Evolutionary conservation across 2,888 invertebrate genomes (phyloP), one percentile per base, ranked within the genome.

Genomic region (Hyles lineata): DNA sequence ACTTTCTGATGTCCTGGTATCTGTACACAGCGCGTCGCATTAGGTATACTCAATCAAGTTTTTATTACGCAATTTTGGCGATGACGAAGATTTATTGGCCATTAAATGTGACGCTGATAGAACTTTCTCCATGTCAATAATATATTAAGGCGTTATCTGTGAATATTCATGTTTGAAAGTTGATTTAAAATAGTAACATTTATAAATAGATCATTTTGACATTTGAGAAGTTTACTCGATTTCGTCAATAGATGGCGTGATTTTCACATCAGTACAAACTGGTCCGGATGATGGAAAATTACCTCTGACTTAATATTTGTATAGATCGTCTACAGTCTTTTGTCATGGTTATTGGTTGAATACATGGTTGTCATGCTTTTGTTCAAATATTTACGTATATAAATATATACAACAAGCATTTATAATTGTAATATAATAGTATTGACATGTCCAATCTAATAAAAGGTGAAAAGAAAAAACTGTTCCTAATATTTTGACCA

Each of bases 1-100:
- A 87, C 90, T 90, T 90, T 90, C 89, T 89, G 90, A 82, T 86
- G 81, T 85, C 87, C 88, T 88, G 87, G 87, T 89, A 87, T 84
- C 82, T 17, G 61, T 4, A 32, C 32, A 9, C 32, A 21, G 61
- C 35, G 55, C 55, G 32, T 11, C 9, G 32, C 32, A 35, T 69
- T 74, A 59, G 69, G 32, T 62, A 67, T 43, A 70, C 62, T 25
- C 50, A 70, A 70, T 73, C 74, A 73, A 72, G 70, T 78, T 77
- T 78, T 75, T 76, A 50, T 73, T 73, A 59, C 70, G 67, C 61
- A 71, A 70, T 71, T 75, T 76, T 72, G 29, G 50, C 52, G 52
- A 75, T 73, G 59, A 70, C 73, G 73, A 60, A 70, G 58, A 73
- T 74, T 76, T 71, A 73, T 71, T 19, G 25, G 29, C 32, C 70